A percentile compares a stretch with the other conserved stretches of the same genome.
Conservation (phyloP, 2,797 vertebrate species). For the Anas flavirostris region DNA sequence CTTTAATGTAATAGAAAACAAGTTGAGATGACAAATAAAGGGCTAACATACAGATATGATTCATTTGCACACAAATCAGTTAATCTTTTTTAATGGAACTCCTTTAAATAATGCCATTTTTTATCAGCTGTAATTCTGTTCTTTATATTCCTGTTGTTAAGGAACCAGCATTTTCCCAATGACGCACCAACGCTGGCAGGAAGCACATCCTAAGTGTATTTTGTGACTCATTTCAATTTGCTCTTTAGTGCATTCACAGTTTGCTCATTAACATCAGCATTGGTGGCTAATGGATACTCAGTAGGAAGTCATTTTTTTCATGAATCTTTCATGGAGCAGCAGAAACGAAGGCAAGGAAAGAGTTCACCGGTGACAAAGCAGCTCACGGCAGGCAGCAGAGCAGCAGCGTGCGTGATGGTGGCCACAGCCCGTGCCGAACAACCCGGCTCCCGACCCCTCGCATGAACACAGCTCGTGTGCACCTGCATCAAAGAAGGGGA, state of each 20-base stretch:
- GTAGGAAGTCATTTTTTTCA: conserved; percentile 76
- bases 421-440: accelerated
- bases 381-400: not conserved
- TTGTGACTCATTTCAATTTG: conserved; percentile 81
- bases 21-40: conserved; percentile 32
- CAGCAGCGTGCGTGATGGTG: not conserved
- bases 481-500: accelerated
- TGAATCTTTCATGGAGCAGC: conserved; percentile 79
- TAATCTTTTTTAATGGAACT: conserved; percentile 35
- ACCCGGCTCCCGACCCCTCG: accelerated
- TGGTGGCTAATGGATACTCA: conserved; percentile 76
- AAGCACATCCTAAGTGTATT: conserved; percentile 73
- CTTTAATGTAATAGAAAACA: conserved; percentile 43
- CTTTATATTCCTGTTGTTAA: conserved; percentile 70
- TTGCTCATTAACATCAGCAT: conserved; percentile 76
- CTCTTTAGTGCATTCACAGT: conserved; percentile 64
- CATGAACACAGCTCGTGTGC: accelerated
- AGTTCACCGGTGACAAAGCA: conserved; percentile 17
- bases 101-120: conserved; percentile 42
- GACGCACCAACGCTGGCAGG: conserved; percentile 77
- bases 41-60: conserved; percentile 26
- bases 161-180: conserved; percentile 62
- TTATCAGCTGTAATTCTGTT: conserved; percentile 30
- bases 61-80: conserved; percentile 50
- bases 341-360: conserved; percentile 57